Base-by-base conservation (phyloP, 2,797 vertebrate genomes). In the Sebastes wilsoni region DNA sequence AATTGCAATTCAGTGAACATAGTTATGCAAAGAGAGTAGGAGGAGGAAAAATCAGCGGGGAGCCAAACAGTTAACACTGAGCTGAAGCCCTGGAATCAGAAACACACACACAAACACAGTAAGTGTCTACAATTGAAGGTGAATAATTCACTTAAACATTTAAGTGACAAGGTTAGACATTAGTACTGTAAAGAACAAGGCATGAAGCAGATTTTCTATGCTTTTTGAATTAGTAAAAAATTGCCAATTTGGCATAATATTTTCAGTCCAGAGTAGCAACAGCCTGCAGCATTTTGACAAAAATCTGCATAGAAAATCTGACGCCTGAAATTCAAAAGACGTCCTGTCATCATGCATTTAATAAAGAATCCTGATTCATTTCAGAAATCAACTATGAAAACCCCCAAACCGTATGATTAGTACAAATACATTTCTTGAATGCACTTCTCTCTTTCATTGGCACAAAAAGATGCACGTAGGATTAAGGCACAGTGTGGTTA, bases 381-480 rank as follows among this genome's bases (percentile, higher is more conserved):
- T 69, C 10, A 74, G 11, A 42, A 70, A 88, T 72, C 80, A 83
- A 59, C 70, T 12, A 59, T 7, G 6, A 77, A 67, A 56, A 49
- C 72, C 88, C 90, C 89, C 58, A 68, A 74, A 81, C 87, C 90
- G 88, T 68, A 88, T 85, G 92, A 94, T 94, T 94, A 93, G 91
- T 85, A 55, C 68, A 84, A 75, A 87, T 8, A 34, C 46, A 73
- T 68, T 52, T 69, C 59, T 68, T 23, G 38, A 86, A 73, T 38
- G 80, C 82, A 84, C 77, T 54, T 32, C 49, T 62, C 36, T 77
- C 60, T 66, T 60, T 84, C 80, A 96, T 94, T 89, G 92, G 59
- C 87, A 91, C 75, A 81, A 82, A 80, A 89, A 82, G 80, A 88
- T 80, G 94, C 94, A 94, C 91, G 93, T 95, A 85, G 88, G 86